Base-by-base conservation (phyloP, 1,140 invertebrate species). In the Triops longicaudatus region DNA sequence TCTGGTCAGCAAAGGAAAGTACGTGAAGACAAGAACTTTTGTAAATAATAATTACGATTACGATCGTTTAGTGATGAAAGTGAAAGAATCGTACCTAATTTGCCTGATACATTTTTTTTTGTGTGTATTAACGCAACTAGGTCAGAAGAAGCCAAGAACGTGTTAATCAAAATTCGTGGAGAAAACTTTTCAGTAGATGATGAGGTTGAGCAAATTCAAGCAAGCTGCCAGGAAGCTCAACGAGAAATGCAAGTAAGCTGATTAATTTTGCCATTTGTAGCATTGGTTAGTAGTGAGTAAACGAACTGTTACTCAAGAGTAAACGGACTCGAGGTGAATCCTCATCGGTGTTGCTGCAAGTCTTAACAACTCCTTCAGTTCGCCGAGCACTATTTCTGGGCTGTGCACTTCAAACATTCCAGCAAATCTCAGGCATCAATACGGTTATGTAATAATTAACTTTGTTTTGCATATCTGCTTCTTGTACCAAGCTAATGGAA, bases 401-500 rank as follows among this genome's bases (percentile, higher is more conserved):
- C 1, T 88, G 86, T 81, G 81, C 85, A 63, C 82, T 90, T 14
- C 88, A 89, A 79, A 82, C 86, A 63, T 85, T 89, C 72, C 88
- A 90, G 81, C 88, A 89, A 81, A 79, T 90, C 2, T 84, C 86
- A 12, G 89, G 89, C 63, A 89, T 90, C 79, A 91, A 90, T 80
- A 89, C 88, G 14, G 87, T 90, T 63, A 90, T 90, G 89, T 90
- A 84, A 82, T 80, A 79, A 71, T 76, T 42, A 50, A 43, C 26
- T 12, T 44, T 22, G 27, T 22, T 17, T 75, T 12, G n/a, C 26
- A 14, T 22, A 14, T 37, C 0, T 7, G 14, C 50, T 63, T 26
- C 75, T 26, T 11, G 11, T 41, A 26, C n/a, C n/a, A 76, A 0
- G 28, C 14, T 5, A 43, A n/a, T 50, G 10, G 26, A 37, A 41